Evolutionary conservation across 2,113 vertebrate genomes (phyloP).

Genomic region (Odocoileus virginianus): DNA sequence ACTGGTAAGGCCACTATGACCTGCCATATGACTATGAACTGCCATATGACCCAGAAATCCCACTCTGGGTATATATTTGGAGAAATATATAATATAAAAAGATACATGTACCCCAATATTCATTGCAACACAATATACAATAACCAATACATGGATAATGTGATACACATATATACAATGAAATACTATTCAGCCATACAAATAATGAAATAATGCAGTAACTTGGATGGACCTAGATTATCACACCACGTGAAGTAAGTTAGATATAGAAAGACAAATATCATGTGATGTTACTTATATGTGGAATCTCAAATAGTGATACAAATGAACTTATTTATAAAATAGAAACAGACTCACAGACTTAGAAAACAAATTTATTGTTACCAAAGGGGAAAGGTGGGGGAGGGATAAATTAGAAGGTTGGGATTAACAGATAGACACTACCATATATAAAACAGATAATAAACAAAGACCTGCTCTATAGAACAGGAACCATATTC

Average conservation of each 20-base stretch:
- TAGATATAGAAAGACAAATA: not conserved
- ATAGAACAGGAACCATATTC: not conserved
- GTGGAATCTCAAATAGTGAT: not conserved
- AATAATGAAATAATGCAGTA: not conserved
- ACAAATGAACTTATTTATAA: not conserved
- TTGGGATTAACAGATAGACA: not conserved
- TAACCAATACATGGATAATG: not conserved
- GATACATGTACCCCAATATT: not conserved
- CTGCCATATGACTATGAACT: not conserved
- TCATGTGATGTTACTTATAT: not conserved
- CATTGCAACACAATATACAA: not conserved
- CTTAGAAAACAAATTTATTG: not conserved
- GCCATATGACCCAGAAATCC: not conserved
- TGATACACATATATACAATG: not conserved
- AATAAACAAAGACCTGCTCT: not conserved
- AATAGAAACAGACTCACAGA: not conserved
- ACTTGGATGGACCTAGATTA: not conserved
- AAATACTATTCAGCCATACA: not conserved
- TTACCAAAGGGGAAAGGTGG: not conserved
- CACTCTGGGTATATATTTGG: not conserved
- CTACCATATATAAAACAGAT: not conserved
- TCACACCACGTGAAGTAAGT: not conserved
- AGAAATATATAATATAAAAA: not conserved
- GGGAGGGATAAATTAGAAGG: not conserved
- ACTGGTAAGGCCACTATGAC: not conserved